Evolutionary conservation across 2,113 vertebrate species (phyloP), one percentile per base, ranked within the genome.

Genomic region (Halcyon senegalensis): DNA sequence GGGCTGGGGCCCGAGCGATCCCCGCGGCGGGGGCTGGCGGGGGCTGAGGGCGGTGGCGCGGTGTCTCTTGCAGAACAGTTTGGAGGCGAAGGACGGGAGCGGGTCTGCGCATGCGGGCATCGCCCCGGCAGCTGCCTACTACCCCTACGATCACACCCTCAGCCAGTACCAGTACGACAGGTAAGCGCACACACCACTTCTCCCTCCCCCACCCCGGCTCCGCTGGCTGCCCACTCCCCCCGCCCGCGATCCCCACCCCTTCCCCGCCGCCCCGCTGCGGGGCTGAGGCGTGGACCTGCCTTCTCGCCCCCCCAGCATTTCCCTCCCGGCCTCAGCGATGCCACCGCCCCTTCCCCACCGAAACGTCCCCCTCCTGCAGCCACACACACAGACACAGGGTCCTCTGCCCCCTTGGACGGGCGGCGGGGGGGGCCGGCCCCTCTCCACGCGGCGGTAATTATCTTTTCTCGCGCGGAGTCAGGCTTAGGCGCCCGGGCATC

Each of bases 101-200:
- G 98, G 99, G 68, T 99, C 99, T 98, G 98, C 99, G 93, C 99
- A 99, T 98, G 98, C 99, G 87, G 98, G 99, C 50, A 99, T 99
- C 76, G 97, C 99, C 21, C 99, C 99, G 72, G 98, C 99, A 30
- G 97, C 99, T 83, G 98, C 99, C 66, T 99, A 99, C 97, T 99
- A 99, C 89, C 99, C 99, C 1, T 99, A 99, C 62, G 99, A 99
- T 98, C 99, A 99, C 17, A 98, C 99, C 17, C 96, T 99, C 98
- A 98, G 99, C 97, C 99, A 99, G 98, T 99, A 99, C 95, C 99
- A 99, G 39, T 99, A 99, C 56, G 99, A 99, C 99, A 99, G 99
- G 99, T 99, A 98, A 97, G 97, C 59, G n/a, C 59, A 4, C 44
- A 4, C n/a, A 7, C 64, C 27, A 37, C 35, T 35, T 35, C 35